Evolutionary conservation across 2,113 vertebrate species (phyloP).

Genomic region (Albula glossodonta): DNA sequence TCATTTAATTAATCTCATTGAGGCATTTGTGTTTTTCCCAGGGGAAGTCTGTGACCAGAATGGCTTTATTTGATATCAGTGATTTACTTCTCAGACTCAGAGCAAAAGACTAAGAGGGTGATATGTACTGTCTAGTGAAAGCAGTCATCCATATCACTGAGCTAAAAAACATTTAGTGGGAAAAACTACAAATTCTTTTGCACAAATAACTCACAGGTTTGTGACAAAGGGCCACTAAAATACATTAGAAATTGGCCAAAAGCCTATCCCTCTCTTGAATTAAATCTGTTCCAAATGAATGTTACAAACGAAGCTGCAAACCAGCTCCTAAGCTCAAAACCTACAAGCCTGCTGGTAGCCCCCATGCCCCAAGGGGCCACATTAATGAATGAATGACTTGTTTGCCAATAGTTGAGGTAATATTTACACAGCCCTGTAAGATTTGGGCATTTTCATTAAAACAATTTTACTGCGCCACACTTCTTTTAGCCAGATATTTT

Average conservation of each 20-base stretch:
- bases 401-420: constrained; percentile 9
- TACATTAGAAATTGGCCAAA: neutral
- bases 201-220: neutral
- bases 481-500: neutral
- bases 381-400: neutral
- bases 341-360: neutral
- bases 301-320: neutral
- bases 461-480: constrained; percentile 3
- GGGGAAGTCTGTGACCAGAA: neutral
- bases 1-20: neutral
- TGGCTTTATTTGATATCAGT: neutral
- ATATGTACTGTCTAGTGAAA: neutral
- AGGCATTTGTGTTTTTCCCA: neutral
- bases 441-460: neutral
- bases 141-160: neutral
- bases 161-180: neutral
- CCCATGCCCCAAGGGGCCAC: neutral
- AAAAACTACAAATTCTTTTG: neutral
- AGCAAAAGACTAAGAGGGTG: neutral
- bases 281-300: neutral
- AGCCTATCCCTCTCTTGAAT: neutral
- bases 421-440: neutral
- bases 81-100: neutral
- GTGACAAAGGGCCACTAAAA: neutral
- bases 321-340: neutral